Base-by-base conservation (phyloP, 2,797 vertebrate species). In the Pangasius mekongensis region DNA sequence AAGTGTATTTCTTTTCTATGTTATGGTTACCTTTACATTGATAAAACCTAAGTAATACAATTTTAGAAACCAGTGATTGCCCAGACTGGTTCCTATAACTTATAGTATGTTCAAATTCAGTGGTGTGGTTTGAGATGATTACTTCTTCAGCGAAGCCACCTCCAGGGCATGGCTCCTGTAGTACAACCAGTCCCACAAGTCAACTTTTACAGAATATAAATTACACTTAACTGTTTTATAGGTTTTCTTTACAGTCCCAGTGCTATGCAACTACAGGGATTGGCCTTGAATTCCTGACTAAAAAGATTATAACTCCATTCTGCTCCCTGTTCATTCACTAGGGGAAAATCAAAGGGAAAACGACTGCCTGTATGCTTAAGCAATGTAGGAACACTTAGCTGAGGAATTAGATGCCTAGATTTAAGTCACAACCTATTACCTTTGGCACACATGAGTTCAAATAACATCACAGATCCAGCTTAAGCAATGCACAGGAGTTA, bases 271-370 rank as follows among this genome's bases (percentile, higher is more conserved):
- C 88, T 93, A 89, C 87, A 71, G 85, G 78, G 87, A 86, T 87
- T 89, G 69, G 89, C 81, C 88, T 88, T 88, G 90, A 93, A 91
- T 91, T 90, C 83, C 86, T 85, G 86, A 85, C 89, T 93, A 91
- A 93, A 82, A 43, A 83, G 90, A 92, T 94, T 87, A 93, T 84
- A 89, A 36, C 49, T 91, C 69, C 83, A 74, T 69, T 52, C 52
- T 43, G 85, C 24, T 86, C 78, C 36, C 62, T 24, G 54, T 78
- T 80, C 81, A 58, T 67, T 76, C 71, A 30, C 47, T 69, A 33
- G 74, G 62, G 86, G 24, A 18, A 67, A 83, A 56, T 24, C 22
- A 52, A 36, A 87, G 58, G 71, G 49, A 0, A 67, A 77, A 47
- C 3, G 56, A 39, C 56, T 66, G 43, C 14, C 39, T 76, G n/a